Conservation (phyloP, 2,888 invertebrate species). For the Pseudococcus viburni region DNA sequence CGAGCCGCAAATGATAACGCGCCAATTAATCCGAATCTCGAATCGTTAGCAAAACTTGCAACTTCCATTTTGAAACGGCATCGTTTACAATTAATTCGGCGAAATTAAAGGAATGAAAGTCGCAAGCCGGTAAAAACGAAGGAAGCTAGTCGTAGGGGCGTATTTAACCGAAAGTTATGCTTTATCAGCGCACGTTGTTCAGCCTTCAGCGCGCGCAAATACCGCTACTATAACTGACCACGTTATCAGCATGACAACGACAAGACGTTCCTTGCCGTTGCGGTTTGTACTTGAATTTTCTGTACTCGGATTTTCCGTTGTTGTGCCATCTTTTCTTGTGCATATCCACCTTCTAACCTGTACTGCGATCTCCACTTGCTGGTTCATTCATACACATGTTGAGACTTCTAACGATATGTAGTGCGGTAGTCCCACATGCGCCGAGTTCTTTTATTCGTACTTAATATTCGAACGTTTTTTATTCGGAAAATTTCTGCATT, state of each 20-base stretch:
- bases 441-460: constrained; percentile 16
- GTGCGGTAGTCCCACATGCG: constrained; percentile 56
- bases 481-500: neutral
- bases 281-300: constrained; percentile 57
- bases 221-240: constrained; percentile 53
- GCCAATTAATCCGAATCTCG: constrained; percentile 28
- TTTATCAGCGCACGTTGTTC: constrained; percentile 50
- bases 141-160: constrained; percentile 30
- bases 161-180: constrained; percentile 42
- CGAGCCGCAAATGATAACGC: neutral
- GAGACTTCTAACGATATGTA: constrained; percentile 55
- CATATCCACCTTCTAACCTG: constrained; percentile 53
- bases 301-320: constrained; percentile 39
- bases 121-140: constrained; percentile 41
- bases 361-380: constrained; percentile 50
- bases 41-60: constrained; percentile 19
- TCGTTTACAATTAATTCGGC: constrained; percentile 38
- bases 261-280: constrained; percentile 36
- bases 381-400: constrained; percentile 55
- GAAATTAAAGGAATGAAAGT: constrained; percentile 35
- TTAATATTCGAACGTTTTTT: constrained; percentile 18
- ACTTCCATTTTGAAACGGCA: constrained; percentile 51
- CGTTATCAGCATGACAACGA: constrained; percentile 42
- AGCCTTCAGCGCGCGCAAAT: constrained; percentile 52
- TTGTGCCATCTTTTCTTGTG: constrained; percentile 47